Evolutionary conservation across 2,113 vertebrate genomes (phyloP).

Genomic region (Nothoprocta pentlandii): DNA sequence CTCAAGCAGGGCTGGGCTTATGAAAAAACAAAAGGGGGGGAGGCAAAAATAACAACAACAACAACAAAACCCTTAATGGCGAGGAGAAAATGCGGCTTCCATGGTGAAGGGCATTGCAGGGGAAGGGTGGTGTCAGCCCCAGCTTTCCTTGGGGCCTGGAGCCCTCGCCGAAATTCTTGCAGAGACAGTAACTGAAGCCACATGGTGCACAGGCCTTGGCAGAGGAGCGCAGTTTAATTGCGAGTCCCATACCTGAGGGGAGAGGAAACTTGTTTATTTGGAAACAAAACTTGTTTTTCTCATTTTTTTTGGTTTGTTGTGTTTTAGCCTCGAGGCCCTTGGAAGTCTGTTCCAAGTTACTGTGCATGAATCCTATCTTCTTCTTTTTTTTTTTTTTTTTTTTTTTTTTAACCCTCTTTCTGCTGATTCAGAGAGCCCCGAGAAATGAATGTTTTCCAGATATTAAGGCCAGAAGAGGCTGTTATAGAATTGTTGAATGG

Average conservation of each 20-base stretch:
- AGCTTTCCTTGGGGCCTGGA: background rate
- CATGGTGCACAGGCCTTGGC: slow-evolving; percentile 61
- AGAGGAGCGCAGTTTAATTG: background rate
- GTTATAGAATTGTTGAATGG: background rate
- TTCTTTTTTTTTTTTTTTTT: background rate
- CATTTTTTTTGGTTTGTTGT: slow-evolving; percentile 16
- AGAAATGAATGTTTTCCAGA: background rate
- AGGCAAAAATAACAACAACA: background rate
- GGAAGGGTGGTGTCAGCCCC: background rate
- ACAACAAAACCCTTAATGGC: background rate
- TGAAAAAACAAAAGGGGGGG: background rate
- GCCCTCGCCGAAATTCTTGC: background rate
- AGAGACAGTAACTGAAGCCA: slow-evolving; percentile 35
- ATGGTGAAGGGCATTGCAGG: background rate
- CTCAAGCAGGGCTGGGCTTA: background rate
- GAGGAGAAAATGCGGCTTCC: background rate
- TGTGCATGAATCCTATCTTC: background rate
- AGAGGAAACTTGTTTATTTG: slow-evolving; percentile 73
- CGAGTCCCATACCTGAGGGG: slow-evolving; percentile 58
- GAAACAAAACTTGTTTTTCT: slow-evolving; percentile 72
- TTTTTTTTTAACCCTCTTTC: slow-evolving; percentile 50
- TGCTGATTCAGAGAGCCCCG: background rate
- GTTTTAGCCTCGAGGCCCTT: slow-evolving; percentile 29
- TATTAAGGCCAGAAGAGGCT: background rate
- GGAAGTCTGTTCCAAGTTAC: slow-evolving; percentile 18